These are phyloP conservation scores for Oligia fasciuncula DNA, from an alignment of 2,888 invertebrate species.

Conservation along the genomic window DNA sequence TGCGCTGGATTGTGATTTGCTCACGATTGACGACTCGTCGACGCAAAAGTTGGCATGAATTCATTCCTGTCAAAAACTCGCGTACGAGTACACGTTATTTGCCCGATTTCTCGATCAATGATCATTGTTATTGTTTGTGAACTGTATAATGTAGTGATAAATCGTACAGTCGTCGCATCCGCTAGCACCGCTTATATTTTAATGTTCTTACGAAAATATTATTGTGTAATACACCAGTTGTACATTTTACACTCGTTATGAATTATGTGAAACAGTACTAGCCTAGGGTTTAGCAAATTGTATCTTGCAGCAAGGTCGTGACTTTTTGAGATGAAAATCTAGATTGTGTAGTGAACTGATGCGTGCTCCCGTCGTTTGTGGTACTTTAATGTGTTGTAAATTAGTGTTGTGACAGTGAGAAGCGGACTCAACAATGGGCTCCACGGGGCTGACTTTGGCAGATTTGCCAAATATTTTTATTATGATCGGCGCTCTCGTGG, in stretches of 20 bases:
- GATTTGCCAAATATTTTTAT: conserved; percentile 94
- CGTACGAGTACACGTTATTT: conserved; percentile 70
- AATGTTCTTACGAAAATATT: conserved; percentile 71
- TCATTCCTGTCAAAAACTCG: conserved; percentile 72
- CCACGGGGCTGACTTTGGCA: conserved; percentile 91
- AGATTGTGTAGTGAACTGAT: conserved; percentile 78
- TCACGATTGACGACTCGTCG: conserved; percentile 35
- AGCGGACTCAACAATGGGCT: conserved; percentile 78
- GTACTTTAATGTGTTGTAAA: conserved; percentile 71
- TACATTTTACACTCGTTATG: conserved; percentile 63
- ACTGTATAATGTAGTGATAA: conserved; percentile 74
- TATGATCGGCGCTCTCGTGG: conserved; percentile 93
- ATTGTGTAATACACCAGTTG: conserved; percentile 72
- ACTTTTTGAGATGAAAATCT: conserved; percentile 73
- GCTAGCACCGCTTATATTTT: conserved; percentile 69
- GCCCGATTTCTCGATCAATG: conserved; percentile 81
- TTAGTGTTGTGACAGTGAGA: conserved; percentile 73
- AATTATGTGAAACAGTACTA: conserved; percentile 73
- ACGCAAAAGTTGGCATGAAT: conserved; percentile 64
- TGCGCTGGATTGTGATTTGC: conserved; percentile 30
- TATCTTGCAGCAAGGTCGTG: conserved; percentile 74
- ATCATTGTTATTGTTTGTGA: conserved; percentile 87
- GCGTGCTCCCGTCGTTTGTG: conserved; percentile 71
- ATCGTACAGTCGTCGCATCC: conserved; percentile 65
- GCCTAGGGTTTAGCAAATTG: conserved; percentile 74